Percentiles rank a stretch among this genome's conserved stretches.
Conservation (phyloP, 92 coral and sea anemone genomes). For the Micromussa lordhowensis region DNA sequence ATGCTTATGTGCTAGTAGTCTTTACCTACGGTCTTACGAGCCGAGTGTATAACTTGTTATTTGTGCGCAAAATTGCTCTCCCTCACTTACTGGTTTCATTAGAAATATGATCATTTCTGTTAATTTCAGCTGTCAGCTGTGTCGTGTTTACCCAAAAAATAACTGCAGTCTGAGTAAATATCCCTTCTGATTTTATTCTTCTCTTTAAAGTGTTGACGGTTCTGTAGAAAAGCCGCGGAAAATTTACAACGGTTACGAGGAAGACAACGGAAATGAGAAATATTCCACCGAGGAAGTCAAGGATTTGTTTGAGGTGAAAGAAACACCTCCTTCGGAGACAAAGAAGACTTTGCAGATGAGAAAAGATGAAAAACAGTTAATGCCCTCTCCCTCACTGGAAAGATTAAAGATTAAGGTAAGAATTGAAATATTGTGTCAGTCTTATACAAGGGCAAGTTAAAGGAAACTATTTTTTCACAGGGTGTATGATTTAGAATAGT, state of each 20-base stretch:
- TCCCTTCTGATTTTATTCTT: background rate
- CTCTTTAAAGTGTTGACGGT: constrained; percentile 26
- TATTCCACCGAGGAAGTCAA: background rate
- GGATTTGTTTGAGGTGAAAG: constrained; percentile 1
- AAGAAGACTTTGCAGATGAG: constrained; percentile 28
- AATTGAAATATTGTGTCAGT: background rate
- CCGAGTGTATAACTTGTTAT: too few relatives aligned
- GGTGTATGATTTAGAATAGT: background rate
- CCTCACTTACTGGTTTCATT: too few relatives aligned
- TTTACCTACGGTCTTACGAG: too few relatives aligned
- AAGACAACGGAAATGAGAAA: background rate
- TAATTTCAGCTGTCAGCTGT: too few relatives aligned
- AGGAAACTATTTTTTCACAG: background rate
- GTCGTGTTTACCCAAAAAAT: too few relatives aligned
- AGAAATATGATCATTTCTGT: too few relatives aligned
- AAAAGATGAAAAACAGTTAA: constrained; percentile 17
- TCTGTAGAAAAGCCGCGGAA: constrained; percentile 1
- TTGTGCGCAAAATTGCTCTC: too few relatives aligned
- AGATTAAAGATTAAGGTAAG: constrained; percentile 30
- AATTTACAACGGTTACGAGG: constrained; percentile 1
- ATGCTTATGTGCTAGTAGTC: too few relatives aligned
- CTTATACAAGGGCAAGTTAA: background rate
- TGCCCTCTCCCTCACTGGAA: constrained; percentile 32
- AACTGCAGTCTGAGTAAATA: too few relatives aligned
- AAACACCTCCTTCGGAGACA: constrained; percentile 39